Percentiles rank a stretch among this genome's conserved stretches.
phyloP scores from a whole-genome alignment of 2,888 invertebrate genomes.

The Phengaris arion region DNA sequence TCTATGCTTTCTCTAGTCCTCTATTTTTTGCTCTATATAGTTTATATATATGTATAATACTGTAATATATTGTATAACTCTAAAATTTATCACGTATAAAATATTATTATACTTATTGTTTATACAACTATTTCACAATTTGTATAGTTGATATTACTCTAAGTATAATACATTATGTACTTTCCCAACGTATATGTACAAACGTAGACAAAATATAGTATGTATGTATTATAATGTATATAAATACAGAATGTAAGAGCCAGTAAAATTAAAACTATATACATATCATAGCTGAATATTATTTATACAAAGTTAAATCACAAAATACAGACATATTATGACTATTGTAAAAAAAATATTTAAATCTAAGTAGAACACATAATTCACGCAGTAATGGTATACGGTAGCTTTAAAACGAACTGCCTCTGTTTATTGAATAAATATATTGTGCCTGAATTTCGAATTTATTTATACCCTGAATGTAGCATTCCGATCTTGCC shows the following conservation, averaged over 20 bases:
- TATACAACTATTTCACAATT: not conserved
- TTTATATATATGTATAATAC: not conserved
- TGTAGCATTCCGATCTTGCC: no score
- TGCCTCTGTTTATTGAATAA: conserved; percentile 16
- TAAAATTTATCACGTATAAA: no score
- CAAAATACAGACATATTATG: not conserved
- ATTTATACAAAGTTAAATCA: not conserved
- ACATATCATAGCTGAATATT: not conserved
- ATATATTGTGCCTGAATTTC: conserved; percentile 16
- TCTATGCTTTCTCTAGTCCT: conserved; percentile 11
- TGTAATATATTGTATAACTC: no score
- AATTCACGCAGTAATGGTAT: not conserved
- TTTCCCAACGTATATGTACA: not conserved
- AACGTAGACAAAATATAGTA: not conserved
- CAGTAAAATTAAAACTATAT: not conserved
- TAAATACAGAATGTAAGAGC: not conserved
- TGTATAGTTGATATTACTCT: not conserved
- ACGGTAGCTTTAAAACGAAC: conserved; percentile 7
- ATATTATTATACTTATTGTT: not conserved
- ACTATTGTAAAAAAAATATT: not conserved
- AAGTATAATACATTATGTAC: not conserved
- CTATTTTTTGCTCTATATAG: not conserved
- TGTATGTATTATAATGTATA: not conserved
- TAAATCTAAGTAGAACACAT: not conserved
- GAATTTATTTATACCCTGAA: not conserved